These are phyloP conservation scores for Galbula dea DNA, from an alignment of 2,113 vertebrate species.

Conservation along the genomic window DNA sequence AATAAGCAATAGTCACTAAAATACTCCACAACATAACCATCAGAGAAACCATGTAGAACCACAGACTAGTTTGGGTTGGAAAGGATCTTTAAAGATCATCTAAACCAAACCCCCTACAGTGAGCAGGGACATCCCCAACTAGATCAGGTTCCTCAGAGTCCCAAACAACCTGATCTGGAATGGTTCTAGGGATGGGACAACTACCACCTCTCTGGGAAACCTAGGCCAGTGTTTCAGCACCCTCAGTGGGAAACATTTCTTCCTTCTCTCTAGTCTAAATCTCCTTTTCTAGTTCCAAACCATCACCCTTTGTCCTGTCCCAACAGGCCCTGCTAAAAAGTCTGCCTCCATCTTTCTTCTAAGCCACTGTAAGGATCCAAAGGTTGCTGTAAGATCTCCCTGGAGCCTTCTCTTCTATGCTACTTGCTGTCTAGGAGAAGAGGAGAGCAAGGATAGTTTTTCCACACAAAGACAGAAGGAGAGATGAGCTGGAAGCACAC, in stretches of 20 bases:
- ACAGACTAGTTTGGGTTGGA: background rate
- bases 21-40: accelerated
- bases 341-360: background rate
- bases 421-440: background rate
- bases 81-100: background rate
- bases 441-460: background rate
- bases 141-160: background rate
- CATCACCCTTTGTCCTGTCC: background rate
- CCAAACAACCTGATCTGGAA: background rate
- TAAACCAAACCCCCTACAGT: background rate
- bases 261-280: background rate
- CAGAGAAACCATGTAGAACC: background rate
- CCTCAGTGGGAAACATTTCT: background rate
- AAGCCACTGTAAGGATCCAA: background rate
- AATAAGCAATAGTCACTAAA: background rate
- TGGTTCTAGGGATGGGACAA: background rate
- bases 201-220: background rate
- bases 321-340: background rate
- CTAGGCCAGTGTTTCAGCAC: background rate
- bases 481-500: background rate
- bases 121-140: too few relatives aligned
- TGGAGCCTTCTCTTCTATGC: background rate
- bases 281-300: background rate
- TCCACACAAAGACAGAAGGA: background rate
- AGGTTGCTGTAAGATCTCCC: background rate